Percentiles rank a stretch among this genome's conserved stretches.
These are phyloP conservation scores for Sceloporus tristichus DNA, from an alignment of 2,113 vertebrate genomes.

Conservation along the genomic window DNA sequence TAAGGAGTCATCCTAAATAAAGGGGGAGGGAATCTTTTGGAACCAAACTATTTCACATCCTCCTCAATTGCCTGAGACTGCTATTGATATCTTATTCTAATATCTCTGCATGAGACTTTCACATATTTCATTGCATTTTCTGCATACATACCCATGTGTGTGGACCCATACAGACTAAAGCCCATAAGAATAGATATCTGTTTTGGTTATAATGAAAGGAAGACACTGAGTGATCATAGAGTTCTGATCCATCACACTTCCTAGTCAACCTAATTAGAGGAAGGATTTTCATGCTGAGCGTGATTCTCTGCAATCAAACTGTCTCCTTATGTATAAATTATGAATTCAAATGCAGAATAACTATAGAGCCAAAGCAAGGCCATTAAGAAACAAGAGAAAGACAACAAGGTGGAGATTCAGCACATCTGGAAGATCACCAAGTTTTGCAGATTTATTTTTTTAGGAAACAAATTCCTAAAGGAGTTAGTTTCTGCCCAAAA, in stretches of 20 bases:
- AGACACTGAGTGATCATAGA: neutral
- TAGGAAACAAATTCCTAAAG: neutral
- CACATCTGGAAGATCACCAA: neutral
- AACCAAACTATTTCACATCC: neutral
- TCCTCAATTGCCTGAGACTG: neutral
- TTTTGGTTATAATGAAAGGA: neutral
- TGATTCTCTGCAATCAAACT: neutral
- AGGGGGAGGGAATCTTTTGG: conserved; percentile 3
- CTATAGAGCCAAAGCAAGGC: neutral
- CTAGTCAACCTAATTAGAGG: neutral
- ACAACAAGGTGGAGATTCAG: neutral
- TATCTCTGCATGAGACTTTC: neutral
- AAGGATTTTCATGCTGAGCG: neutral
- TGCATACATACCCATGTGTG: neutral
- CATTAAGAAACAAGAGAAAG: neutral
- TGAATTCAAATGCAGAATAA: neutral
- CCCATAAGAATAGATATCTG: neutral
- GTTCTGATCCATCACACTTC: neutral
- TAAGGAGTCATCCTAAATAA: conserved; percentile 29
- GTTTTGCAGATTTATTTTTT: neutral
- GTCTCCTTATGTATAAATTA: neutral
- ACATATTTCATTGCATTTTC: neutral
- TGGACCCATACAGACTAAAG: neutral
- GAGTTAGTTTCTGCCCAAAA: too few relatives aligned
- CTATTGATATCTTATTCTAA: neutral